These are phyloP conservation scores for Tuberolachnus salignus DNA, from an alignment of 2,888 invertebrate genomes.

Conservation along the genomic window DNA sequence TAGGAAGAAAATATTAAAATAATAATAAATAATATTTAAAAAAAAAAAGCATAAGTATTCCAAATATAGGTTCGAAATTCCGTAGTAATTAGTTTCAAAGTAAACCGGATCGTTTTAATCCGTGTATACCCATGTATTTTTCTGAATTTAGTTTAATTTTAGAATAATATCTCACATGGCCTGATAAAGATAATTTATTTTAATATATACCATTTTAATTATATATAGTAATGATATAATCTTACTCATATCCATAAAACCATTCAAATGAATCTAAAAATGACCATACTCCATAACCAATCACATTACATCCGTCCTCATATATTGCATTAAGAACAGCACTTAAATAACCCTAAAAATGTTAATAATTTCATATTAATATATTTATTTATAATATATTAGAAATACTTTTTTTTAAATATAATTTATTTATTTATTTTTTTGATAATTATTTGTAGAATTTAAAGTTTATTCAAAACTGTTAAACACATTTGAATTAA, in stretches of 20 bases:
- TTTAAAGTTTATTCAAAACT: neutral
- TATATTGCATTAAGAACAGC: conserved; percentile 65
- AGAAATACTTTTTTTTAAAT: no score
- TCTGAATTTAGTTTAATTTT: no score
- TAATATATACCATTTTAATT: neutral
- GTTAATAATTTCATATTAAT: neutral
- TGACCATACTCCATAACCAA: conserved; percentile 78
- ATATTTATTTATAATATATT: neutral
- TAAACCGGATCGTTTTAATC: no score
- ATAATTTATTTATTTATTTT: no score
- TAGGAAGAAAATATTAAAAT: no score
- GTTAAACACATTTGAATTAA: neutral
- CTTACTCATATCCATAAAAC: conserved; percentile 74
- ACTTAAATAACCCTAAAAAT: conserved; percentile 62
- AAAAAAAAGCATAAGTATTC: no score
- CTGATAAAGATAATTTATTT: neutral
- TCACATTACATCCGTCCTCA: conserved; percentile 65
- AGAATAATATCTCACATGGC: neutral
- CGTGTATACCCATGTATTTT: neutral
- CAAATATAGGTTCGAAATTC: no score
- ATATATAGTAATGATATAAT: neutral
- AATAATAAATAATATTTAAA: no score
- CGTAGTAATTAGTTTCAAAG: no score
- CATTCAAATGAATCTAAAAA: conserved; percentile 83
- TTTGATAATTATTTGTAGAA: no score